Conservation (phyloP, 2,888 invertebrate species). For the Lydus trimaculatus region DNA sequence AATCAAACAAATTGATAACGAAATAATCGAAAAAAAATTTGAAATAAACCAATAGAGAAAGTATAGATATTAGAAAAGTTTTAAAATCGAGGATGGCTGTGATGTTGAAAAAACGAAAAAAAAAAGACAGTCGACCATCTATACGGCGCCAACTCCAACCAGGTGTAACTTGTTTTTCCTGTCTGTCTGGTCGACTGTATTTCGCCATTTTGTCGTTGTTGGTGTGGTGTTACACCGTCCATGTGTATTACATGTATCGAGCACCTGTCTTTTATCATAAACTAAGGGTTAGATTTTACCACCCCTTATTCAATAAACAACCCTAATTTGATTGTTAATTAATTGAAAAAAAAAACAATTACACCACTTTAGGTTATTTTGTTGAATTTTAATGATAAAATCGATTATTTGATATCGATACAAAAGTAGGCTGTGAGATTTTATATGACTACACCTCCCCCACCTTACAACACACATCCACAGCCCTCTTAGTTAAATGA, state of each 20-base stretch:
- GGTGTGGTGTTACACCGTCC: conserved; percentile 6
- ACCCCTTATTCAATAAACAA: no score
- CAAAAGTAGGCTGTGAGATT: background rate
- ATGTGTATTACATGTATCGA: background rate
- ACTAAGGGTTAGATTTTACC: background rate
- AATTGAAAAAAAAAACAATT: background rate
- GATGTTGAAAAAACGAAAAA: background rate
- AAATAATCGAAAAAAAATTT: background rate
- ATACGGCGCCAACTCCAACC: conserved; percentile 3
- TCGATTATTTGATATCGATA: background rate
- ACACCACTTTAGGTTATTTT: no score
- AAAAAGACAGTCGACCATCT: background rate
- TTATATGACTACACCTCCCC: background rate
- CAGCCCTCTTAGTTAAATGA: no score
- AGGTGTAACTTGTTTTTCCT: conserved; percentile 30
- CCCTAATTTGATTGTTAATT: background rate
- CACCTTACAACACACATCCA: background rate
- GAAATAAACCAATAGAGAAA: background rate
- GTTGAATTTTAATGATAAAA: background rate
- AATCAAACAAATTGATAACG: background rate
- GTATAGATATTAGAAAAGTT: background rate
- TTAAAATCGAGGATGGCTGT: background rate
- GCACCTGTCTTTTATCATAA: background rate
- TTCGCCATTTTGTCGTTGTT: conserved; percentile 30
- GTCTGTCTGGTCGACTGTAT: conserved; percentile 12